phyloP scores from a whole-genome alignment of 2,797 vertebrate species.

The Gambusia yucatana region DNA sequence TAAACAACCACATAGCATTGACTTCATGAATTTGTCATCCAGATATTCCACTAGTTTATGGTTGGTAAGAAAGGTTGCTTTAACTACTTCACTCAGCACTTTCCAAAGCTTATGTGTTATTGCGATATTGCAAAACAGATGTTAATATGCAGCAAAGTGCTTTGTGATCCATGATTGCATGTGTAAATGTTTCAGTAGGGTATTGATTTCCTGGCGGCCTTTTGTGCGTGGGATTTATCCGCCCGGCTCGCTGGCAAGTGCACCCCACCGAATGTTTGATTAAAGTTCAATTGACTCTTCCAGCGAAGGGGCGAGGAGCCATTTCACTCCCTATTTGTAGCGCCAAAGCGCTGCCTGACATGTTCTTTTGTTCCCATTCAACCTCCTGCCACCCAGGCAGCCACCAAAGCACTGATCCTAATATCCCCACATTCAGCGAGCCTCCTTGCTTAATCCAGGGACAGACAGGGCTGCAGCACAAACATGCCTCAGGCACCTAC shows the following conservation, averaged over 20 bases:
- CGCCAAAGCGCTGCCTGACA: constrained; percentile 83
- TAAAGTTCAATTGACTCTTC: constrained; percentile 92
- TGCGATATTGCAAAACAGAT: constrained; percentile 76
- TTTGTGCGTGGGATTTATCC: constrained; percentile 90
- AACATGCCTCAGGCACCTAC: constrained; percentile 68
- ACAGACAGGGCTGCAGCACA: constrained; percentile 79
- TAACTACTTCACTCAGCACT: constrained; percentile 41
- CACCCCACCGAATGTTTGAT: constrained; percentile 91
- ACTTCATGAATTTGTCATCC: constrained; percentile 57
- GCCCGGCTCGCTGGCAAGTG: constrained; percentile 77
- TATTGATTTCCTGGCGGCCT: constrained; percentile 92
- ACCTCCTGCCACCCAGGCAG: constrained; percentile 90
- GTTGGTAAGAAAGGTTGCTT: constrained; percentile 15
- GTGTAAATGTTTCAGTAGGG: constrained; percentile 94
- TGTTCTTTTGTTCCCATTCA: constrained; percentile 90
- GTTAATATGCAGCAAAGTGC: constrained; percentile 89
- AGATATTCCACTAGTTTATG: constrained; percentile 42
- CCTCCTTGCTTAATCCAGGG: constrained; percentile 84
- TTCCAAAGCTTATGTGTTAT: constrained; percentile 69
- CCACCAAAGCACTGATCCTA: constrained; percentile 82
- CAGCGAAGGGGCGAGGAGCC: constrained; percentile 83
- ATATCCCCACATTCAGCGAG: constrained; percentile 83
- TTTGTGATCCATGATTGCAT: constrained; percentile 90
- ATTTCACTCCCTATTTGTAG: constrained; percentile 86
- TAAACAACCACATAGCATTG: constrained; percentile 43